Conservation (phyloP, 2,888 invertebrate genomes). For the Dioctria linearis region DNA sequence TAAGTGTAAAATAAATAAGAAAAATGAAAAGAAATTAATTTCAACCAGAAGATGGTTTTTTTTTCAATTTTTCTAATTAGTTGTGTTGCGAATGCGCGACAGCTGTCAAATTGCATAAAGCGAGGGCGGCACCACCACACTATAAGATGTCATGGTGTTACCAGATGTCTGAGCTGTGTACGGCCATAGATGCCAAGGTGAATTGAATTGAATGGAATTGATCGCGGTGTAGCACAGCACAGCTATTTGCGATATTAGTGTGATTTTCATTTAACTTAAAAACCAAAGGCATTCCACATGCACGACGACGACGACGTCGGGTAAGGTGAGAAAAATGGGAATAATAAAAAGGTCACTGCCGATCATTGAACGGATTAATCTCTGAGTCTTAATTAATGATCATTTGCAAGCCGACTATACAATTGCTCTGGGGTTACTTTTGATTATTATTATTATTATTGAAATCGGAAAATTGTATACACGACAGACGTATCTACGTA, state of each 20-base stretch:
- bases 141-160: neutral
- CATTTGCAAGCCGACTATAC: constrained; percentile 13
- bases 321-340: constrained; percentile 29
- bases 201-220: neutral
- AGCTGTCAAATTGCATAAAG: too few relatives aligned
- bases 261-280: constrained; percentile 15
- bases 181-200: constrained; percentile 32
- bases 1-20: neutral
- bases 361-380: constrained; percentile 39
- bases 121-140: too few relatives aligned
- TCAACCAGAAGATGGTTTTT: constrained; percentile 1
- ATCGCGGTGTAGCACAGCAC: too few relatives aligned
- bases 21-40: constrained; percentile 18
- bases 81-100: too few relatives aligned
- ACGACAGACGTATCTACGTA: too few relatives aligned
- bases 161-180: neutral
- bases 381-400: constrained; percentile 37
- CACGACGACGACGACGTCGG: neutral
- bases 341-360: constrained; percentile 43
- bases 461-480: neutral
- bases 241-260: neutral
- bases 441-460: neutral
- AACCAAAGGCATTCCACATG: constrained; percentile 4
- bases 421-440: constrained; percentile 21
- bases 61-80: constrained; percentile 26